phyloP scores from a whole-genome alignment of 2,888 invertebrate genomes.

The Crossocerus cetratus region DNA sequence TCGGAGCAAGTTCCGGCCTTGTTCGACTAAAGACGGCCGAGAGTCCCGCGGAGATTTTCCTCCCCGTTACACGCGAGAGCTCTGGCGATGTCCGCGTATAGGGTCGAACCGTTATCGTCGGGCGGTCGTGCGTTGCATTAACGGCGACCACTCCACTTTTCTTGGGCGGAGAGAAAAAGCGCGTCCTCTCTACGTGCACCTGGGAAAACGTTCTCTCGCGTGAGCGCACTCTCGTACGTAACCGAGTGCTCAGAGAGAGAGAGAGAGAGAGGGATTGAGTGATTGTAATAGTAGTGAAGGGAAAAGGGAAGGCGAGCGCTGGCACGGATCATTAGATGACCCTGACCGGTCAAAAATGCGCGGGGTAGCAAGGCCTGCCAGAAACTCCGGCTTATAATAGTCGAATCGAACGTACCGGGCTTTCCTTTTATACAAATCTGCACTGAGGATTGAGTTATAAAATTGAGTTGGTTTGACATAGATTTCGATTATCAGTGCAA shows the following conservation, averaged over 20 bases:
- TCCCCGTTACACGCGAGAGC: no score
- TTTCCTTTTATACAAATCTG: no score
- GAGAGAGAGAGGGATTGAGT: constrained; percentile 1
- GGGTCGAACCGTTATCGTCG: constrained; percentile 9
- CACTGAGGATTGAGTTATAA: no score
- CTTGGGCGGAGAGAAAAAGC: constrained; percentile 32
- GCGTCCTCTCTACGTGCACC: constrained; percentile 10
- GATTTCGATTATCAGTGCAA: no score
- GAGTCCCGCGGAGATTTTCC: no score
- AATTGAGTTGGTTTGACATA: no score
- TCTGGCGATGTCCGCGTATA: constrained; percentile 4
- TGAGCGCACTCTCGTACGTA: constrained; percentile 37
- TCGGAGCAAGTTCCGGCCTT: constrained; percentile 24
- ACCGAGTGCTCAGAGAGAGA: constrained; percentile 42
- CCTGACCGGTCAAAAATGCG: constrained; percentile 49
- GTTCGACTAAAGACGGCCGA: background rate
- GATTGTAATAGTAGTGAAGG: background rate
- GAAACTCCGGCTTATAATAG: no score
- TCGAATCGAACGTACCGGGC: no score
- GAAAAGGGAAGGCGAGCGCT: constrained; percentile 6
- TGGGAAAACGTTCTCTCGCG: constrained; percentile 50
- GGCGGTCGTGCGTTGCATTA: constrained; percentile 22
- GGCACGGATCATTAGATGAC: constrained; percentile 26
- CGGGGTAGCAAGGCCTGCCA: background rate
- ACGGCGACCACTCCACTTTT: constrained; percentile 29